Base-by-base conservation (phyloP, 2,797 vertebrate species). In the Brachymystax lenok region DNA sequence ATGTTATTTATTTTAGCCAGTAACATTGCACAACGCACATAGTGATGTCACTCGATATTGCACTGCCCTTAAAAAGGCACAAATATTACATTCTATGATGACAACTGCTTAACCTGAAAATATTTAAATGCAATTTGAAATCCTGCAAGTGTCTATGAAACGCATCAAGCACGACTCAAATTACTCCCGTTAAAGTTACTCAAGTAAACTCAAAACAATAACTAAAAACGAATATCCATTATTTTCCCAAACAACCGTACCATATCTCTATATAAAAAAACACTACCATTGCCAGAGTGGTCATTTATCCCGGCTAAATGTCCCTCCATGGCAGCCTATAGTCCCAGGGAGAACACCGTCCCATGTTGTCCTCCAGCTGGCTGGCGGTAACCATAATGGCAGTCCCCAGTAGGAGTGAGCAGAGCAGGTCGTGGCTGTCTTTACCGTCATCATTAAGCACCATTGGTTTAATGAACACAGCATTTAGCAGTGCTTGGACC, bases 401-500 rank as follows among this genome's bases (percentile, higher is more conserved):
- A 56, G 27, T 74, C 87, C 88, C 91, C 90, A 77, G 90, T 88
- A 91, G 92, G 89, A 92, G 90, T 88, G 79, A 63, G 24, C 59
- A 13, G 59, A 73, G 79, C 82, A 83, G 92, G 91, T 93, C 90
- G 91, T 81, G 86, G 83, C 81, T 87, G 92, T 88, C 92, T 92
- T 92, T 92, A 89, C 92, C 83, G 91, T 92, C 91, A 90, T 93
- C 93, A 93, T 94, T 93, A 93, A 94, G 92, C 93, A 91, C 90
- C 91, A 90, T 86, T 89, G 90, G 90, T 93, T 92, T 95, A 94
- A 95, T 94, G 92, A 94, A 94, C 88, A 87, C 87, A 70, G 88
- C 89, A 83, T 94, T 94, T 94, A 93, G 90, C 88, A 93, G 90
- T 86, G 92, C 93, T 93, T 94, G 94, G 94, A 93, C 94, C 94